Conservation (phyloP, 2,888 invertebrate genomes). For the Danaus chrysippus region DNA sequence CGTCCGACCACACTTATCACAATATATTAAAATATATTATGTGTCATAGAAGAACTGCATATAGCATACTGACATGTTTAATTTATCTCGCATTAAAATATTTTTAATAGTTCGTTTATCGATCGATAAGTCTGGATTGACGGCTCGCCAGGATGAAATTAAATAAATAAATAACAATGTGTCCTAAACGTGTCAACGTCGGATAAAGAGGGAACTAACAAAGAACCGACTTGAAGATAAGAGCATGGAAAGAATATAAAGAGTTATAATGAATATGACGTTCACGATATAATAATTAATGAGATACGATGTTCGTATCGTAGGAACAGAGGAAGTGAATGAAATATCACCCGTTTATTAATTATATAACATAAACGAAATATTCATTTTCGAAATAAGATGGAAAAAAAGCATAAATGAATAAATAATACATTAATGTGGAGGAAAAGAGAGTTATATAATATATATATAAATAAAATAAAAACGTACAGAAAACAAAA, state of each 20-base stretch:
- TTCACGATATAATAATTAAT: too few species aligned
- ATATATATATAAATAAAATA: constrained; percentile 14
- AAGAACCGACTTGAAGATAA: constrained; percentile 11
- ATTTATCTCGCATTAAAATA: too few species aligned
- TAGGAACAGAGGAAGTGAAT: too few species aligned
- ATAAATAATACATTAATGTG: constrained; percentile 9
- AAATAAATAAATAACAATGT: constrained; percentile 15
- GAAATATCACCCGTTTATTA: too few species aligned
- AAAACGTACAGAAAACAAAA: constrained; percentile 15
- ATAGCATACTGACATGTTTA: too few species aligned
- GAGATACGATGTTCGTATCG: too few species aligned
- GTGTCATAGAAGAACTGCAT: too few species aligned
- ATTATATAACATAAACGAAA: neutral
- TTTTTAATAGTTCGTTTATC: too few species aligned
- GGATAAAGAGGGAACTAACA: constrained; percentile 11
- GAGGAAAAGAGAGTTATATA: constrained; percentile 10
- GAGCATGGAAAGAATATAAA: constrained; percentile 4
- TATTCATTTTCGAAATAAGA: constrained; percentile 10
- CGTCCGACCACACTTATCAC: constrained; percentile 33
- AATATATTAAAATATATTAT: neutral
- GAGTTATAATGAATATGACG: neutral
- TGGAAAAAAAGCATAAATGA: constrained; percentile 5
- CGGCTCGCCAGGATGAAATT: constrained; percentile 3
- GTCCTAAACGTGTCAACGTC: constrained; percentile 15
- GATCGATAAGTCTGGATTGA: too few species aligned